Conservation (phyloP, 2,113 vertebrate genomes). For the Dipodomys stephensi region DNA sequence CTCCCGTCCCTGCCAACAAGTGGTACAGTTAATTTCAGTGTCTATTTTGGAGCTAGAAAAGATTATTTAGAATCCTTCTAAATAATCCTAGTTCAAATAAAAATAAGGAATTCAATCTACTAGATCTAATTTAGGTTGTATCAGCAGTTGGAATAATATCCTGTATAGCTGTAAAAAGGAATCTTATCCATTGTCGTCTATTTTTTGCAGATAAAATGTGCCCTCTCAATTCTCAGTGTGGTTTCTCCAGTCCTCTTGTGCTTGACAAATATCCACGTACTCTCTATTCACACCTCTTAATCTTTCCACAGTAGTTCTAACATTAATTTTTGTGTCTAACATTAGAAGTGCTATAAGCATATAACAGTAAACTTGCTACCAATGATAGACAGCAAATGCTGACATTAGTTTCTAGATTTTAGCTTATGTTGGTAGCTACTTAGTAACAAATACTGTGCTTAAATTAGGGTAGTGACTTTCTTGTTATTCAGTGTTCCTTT, state of each 20-base stretch:
- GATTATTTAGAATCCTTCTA: background rate
- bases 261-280: slow-evolving; percentile 48
- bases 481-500: slow-evolving; percentile 4
- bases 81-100: background rate
- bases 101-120: slow-evolving; percentile 6
- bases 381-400: slow-evolving; percentile 63
- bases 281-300: slow-evolving; percentile 63
- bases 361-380: slow-evolving; percentile 61
- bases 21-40: background rate
- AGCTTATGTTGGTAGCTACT: slow-evolving; percentile 54
- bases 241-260: slow-evolving; percentile 55
- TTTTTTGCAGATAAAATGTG: slow-evolving; percentile 41
- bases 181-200: slow-evolving; percentile 44
- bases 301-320: slow-evolving; percentile 60
- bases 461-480: slow-evolving; percentile 45
- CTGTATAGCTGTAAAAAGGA: slow-evolving; percentile 25
- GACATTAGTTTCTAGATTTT: slow-evolving; percentile 59
- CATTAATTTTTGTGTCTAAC: slow-evolving; percentile 76
- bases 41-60: slow-evolving; percentile 46
- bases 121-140: slow-evolving; percentile 26
- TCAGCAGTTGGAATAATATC: background rate
- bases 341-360: slow-evolving; percentile 67
- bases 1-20: too few relatives aligned
- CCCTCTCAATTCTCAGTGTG: slow-evolving; percentile 59
- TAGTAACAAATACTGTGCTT: slow-evolving; percentile 54